Base-by-base conservation (phyloP, 2,888 invertebrate genomes). In the Lymantria dispar region DNA sequence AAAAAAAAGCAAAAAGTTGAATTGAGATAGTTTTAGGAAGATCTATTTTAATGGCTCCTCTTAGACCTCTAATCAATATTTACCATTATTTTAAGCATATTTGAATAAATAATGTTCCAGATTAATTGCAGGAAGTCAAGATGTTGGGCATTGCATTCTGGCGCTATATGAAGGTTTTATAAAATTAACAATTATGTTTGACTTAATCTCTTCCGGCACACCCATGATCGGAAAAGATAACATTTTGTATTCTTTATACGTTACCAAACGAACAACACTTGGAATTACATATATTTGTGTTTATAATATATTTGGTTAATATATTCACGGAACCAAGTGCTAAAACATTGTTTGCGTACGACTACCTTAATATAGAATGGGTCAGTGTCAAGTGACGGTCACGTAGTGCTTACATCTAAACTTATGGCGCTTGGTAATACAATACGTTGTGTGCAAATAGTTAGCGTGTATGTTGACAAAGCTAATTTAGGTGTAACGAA, bases 321-420 rank as follows among this genome's bases (percentile, higher is more conserved):
- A 44, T 39, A 46, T 33, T 33, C 22, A 68, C 69, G 67, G 70
- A 74, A 70, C 71, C 68, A 49, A 50, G 39, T 51, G 51, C 56
- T 48, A 50, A 58, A 56, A 64, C 57, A 59, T 61, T 66, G 59
- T 55, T 51, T 49, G 54, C 50, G 58, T 58, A 57, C 53, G 59
- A 50, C 54, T 56, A 60, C 64, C 69, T 66, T 70, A 67, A 51
- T 52, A 53, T 66, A 65, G 72, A 77, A 79, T 80, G 74, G 80
- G 80, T 80, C 81, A 86, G 88, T 83, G 86, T 88, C 86, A 78
- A 68, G 78, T 87, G 74, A 75, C 87, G 72, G 75, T 84, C 85
- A 86, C 85, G 83, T 85, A 87, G 74, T 83, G 85, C 85, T 87
- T 85, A 83, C 80, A 78, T 76, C 75, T 78, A 76, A 84, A 83